These are phyloP conservation scores for Fulmarus glacialis DNA, from an alignment of 2,113 vertebrate genomes.

Conservation along the genomic window DNA sequence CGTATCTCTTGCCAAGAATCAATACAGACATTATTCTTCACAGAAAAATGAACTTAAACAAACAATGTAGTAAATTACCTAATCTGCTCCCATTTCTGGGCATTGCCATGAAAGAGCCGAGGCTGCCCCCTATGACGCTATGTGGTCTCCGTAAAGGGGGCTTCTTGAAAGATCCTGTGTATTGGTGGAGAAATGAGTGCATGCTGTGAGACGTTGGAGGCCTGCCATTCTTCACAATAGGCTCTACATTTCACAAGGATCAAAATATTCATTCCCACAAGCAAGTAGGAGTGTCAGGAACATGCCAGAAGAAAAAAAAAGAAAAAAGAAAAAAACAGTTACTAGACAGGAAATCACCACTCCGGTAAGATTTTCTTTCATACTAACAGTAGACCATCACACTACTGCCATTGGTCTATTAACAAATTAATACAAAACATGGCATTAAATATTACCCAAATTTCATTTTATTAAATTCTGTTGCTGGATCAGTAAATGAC, in stretches of 20 bases:
- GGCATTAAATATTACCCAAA: not conserved
- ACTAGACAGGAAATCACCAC: conserved; percentile 42
- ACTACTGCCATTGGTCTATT: not conserved
- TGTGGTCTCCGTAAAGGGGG: conserved; percentile 91
- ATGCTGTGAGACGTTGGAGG: conserved; percentile 93
- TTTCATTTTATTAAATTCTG: not conserved
- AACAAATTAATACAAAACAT: not conserved
- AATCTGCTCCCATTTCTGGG: conserved; percentile 94
- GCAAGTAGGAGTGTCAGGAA: conserved; percentile 69
- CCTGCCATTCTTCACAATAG: conserved; percentile 90
- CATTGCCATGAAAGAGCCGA: conserved; percentile 93
- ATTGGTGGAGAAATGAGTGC: conserved; percentile 97
- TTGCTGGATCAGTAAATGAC: not conserved
- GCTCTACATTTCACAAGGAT: conserved; percentile 75
- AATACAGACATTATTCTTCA: not conserved
- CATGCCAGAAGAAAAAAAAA: conserved; percentile 46
- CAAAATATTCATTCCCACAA: conserved; percentile 71
- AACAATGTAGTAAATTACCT: conserved; percentile 76
- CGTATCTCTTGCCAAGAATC: not conserved
- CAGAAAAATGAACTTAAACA: not conserved
- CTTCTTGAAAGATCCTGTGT: conserved; percentile 95
- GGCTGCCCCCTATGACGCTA: conserved; percentile 93
- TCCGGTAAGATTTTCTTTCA: conserved; percentile 24
- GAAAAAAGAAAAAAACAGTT: conserved; percentile 30
- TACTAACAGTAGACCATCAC: not conserved